A percentile compares a stretch with the other conserved stretches of the same genome.
Evolutionary conservation across 2,113 vertebrate genomes (phyloP).

Genomic region (Spilogale gracilis): DNA sequence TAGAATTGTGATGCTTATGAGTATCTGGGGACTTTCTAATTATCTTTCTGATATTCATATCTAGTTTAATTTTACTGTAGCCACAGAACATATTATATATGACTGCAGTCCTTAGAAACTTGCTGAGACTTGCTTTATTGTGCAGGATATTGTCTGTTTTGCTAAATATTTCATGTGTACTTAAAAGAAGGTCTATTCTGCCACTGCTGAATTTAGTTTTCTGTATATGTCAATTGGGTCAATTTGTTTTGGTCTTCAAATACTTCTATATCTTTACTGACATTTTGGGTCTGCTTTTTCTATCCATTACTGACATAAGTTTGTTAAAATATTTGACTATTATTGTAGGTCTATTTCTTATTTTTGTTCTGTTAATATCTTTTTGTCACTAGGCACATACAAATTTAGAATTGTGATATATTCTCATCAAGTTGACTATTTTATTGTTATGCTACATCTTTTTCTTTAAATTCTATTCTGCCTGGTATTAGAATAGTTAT

Average conservation of each 20-base stretch:
- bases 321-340: not conserved
- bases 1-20: not conserved
- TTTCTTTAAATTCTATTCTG: not conserved
- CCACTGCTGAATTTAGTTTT: not conserved
- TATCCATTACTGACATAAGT: not conserved
- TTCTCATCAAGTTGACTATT: not conserved
- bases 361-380: not conserved
- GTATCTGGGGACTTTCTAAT: not conserved
- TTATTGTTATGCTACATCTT: not conserved
- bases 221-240: not conserved
- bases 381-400: not conserved
- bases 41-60: not conserved
- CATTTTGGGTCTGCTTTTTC: not conserved
- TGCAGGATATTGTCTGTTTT: not conserved
- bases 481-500: not conserved
- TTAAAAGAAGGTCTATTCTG: not conserved
- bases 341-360: not conserved
- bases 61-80: not conserved
- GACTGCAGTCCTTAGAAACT: not conserved
- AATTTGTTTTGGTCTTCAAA: not conserved
- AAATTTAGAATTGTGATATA: not conserved
- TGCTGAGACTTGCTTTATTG: not conserved
- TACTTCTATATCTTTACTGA: not conserved
- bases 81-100: not conserved
- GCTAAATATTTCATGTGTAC: not conserved